Conservation (phyloP, 2,888 invertebrate genomes). For the Dicyrtoma fusca region DNA sequence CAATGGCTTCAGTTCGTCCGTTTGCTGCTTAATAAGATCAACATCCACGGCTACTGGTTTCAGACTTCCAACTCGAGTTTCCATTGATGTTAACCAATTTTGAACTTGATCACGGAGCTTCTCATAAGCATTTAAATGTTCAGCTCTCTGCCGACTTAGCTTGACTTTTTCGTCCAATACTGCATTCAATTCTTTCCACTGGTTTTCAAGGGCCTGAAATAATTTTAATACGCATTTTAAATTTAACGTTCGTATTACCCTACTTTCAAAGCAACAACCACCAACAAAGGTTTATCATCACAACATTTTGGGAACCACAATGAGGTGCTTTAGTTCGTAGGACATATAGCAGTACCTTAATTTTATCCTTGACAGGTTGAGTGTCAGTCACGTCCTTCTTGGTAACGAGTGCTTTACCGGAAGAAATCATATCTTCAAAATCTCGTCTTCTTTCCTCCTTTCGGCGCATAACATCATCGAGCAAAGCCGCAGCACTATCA, state of each 20-base stretch:
- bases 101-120: slow-evolving; percentile 77
- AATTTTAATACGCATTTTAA: no score
- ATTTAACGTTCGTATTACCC: no score
- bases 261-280: no score
- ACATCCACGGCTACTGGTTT: slow-evolving; percentile 86
- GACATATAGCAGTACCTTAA: no score
- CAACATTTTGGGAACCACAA: no score
- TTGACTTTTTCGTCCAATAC: slow-evolving; percentile 82
- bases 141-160: slow-evolving; percentile 79
- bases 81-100: slow-evolving; percentile 82
- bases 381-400: slow-evolving; percentile 90
- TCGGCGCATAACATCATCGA: slow-evolving; percentile 68
- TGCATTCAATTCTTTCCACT: slow-evolving; percentile 85
- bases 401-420: slow-evolving; percentile 76
- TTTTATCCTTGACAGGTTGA: slow-evolving; percentile 77
- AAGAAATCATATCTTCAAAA: slow-evolving; percentile 78
- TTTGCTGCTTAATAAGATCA: slow-evolving; percentile 80
- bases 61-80: slow-evolving; percentile 73
- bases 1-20: slow-evolving; percentile 69
- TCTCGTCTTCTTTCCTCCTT: slow-evolving; percentile 66
- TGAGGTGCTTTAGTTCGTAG: neutral
- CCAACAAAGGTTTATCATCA: no score
- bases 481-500: slow-evolving; percentile 66
- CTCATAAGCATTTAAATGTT: slow-evolving; percentile 85
- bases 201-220: slow-evolving; percentile 71